Conservation (phyloP, 2,797 vertebrate genomes). For the Sebastes jordani region DNA sequence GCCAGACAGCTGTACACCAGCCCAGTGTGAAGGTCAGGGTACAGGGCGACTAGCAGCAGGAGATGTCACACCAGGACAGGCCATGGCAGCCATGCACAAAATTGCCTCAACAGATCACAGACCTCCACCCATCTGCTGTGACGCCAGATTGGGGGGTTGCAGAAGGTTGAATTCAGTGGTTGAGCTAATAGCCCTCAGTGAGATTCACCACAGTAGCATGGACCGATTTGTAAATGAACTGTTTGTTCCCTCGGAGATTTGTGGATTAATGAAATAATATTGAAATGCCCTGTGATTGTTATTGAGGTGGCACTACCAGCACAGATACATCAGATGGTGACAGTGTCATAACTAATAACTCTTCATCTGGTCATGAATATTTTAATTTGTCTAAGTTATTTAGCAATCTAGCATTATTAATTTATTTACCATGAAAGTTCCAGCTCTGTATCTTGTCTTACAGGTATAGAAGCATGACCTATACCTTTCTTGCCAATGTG, state of each 20-base stretch:
- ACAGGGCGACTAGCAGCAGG: constrained; percentile 83
- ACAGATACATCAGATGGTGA: neutral
- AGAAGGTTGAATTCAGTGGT: constrained; percentile 74
- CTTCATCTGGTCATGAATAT: neutral
- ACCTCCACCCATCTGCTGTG: constrained; percentile 83
- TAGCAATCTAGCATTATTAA: neutral
- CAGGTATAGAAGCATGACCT: neutral
- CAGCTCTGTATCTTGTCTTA: neutral
- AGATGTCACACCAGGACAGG: constrained; percentile 85
- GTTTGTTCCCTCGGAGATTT: constrained; percentile 61
- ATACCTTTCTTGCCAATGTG: constrained; percentile 11
- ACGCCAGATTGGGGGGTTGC: constrained; percentile 69
- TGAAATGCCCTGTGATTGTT: constrained; percentile 26
- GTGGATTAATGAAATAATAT: constrained; percentile 38
- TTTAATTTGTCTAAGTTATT: neutral
- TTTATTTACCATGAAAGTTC: neutral
- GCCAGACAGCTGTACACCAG: constrained; percentile 79
- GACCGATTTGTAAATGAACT: constrained; percentile 75
- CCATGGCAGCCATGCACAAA: constrained; percentile 87
- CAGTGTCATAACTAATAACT: neutral
- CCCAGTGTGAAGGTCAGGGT: constrained; percentile 86
- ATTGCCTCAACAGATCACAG: constrained; percentile 88
- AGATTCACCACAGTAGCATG: constrained; percentile 63
- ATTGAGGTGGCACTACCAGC: constrained; percentile 1
- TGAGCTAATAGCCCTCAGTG: constrained; percentile 79